Evolutionary conservation across 2,113 vertebrate species (phyloP).

Genomic region (Pluvianellus socialis): DNA sequence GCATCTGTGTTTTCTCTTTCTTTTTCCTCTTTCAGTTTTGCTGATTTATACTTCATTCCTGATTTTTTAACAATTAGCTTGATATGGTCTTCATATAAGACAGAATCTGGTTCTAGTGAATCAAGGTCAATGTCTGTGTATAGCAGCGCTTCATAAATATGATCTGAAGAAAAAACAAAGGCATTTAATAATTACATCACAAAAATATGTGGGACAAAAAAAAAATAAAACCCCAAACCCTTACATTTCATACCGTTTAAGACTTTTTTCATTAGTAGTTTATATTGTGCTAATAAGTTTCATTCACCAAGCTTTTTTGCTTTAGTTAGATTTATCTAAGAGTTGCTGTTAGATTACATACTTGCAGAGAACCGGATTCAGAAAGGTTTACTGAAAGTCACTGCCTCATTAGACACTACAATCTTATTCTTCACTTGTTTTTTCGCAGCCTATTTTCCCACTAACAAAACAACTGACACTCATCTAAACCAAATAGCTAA

Average conservation of each 20-base stretch:
- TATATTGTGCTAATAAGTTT: background rate
- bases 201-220: background rate
- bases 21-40: slow-evolving; percentile 76
- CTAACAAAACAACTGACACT: background rate
- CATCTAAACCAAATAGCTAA: background rate
- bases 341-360: background rate
- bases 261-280: background rate
- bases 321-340: background rate
- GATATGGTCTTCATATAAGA: slow-evolving; percentile 80
- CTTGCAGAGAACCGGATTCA: background rate
- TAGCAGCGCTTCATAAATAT: slow-evolving; percentile 83
- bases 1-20: slow-evolving; percentile 84
- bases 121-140: slow-evolving; percentile 79
- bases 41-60: slow-evolving; percentile 89
- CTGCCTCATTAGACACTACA: background rate
- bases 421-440: background rate
- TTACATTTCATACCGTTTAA: background rate
- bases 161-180: slow-evolving; percentile 74
- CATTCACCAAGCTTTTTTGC: background rate
- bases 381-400: background rate
- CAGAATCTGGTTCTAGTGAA: slow-evolving; percentile 76
- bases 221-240: rapidly evolving
- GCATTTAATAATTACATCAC: background rate
- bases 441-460: background rate
- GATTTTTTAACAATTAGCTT: slow-evolving; percentile 86